Conservation (phyloP, 2,888 invertebrate species). For the Xestia xanthographa region DNA sequence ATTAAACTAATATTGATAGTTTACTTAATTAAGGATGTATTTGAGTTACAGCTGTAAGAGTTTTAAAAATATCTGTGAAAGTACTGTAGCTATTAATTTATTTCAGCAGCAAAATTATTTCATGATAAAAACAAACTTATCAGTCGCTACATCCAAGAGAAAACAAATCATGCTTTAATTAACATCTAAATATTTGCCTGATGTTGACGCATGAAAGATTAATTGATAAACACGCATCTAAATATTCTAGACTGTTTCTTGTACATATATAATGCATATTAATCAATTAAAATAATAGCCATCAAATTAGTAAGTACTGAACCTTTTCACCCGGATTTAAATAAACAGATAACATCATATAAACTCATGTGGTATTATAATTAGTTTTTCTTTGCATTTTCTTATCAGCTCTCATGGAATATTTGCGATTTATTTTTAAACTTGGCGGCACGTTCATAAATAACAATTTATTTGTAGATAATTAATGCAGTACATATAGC, state of each 20-base stretch:
- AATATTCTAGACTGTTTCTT: slow-evolving; percentile 4
- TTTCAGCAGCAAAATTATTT: too few species aligned
- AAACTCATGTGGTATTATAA: slow-evolving; percentile 1
- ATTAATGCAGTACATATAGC: neutral
- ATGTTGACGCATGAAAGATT: neutral
- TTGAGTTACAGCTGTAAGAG: too few species aligned
- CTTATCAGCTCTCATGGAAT: slow-evolving; percentile 52
- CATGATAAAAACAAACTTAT: too few species aligned
- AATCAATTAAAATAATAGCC: slow-evolving; percentile 16
- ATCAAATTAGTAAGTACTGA: slow-evolving; percentile 36
- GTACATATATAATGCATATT: neutral
- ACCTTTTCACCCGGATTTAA: slow-evolving; percentile 58
- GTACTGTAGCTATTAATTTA: too few species aligned
- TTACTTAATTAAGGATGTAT: too few species aligned
- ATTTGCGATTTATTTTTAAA: slow-evolving; percentile 50
- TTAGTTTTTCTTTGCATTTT: slow-evolving; percentile 36
- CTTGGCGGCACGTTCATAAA: slow-evolving; percentile 12
- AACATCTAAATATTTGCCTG: neutral
- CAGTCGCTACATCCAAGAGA: too few species aligned
- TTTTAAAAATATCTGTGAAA: too few species aligned
- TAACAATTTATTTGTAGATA: slow-evolving; percentile 14
- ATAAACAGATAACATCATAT: slow-evolving; percentile 38
- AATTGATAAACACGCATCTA: slow-evolving; percentile 1
- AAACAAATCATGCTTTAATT: neutral
- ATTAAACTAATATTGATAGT: too few species aligned